Evolutionary conservation across 2,113 vertebrate genomes (phyloP).

Genomic region (Xyliphius kryptos): DNA sequence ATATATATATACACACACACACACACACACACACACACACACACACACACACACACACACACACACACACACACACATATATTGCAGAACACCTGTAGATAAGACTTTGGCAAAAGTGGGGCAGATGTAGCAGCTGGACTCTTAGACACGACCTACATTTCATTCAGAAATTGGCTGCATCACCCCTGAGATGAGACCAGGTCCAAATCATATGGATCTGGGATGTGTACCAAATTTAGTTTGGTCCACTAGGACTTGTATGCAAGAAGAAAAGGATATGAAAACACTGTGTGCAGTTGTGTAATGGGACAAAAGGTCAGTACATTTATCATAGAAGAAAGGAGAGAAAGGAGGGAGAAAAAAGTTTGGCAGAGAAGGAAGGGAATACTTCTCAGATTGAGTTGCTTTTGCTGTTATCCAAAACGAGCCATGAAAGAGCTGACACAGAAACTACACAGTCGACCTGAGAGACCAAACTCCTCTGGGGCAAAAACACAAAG

Average conservation of each 20-base stretch:
- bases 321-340: constrained; percentile 39
- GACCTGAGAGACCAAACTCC: constrained; percentile 71
- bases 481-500: constrained; percentile 42
- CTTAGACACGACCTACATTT: constrained; percentile 33
- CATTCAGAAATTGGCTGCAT: constrained; percentile 13
- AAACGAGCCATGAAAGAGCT: constrained; percentile 27
- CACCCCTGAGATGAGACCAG: constrained; percentile 20
- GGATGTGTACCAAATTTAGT: constrained; percentile 29
- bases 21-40: too few relatives aligned
- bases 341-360: not conserved
- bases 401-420: constrained; percentile 31
- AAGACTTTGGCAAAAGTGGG: constrained; percentile 34
- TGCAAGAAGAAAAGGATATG: constrained; percentile 17
- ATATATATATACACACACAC: too few relatives aligned
- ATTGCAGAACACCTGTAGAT: constrained; percentile 16
- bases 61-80: not conserved
- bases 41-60: too few relatives aligned
- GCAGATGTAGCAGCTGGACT: constrained; percentile 22
- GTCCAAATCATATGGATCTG: constrained; percentile 38
- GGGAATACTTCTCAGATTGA: constrained; percentile 27
- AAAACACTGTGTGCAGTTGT: constrained; percentile 13
- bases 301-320: constrained; percentile 33
- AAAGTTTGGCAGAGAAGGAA: constrained; percentile 22
- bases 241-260: constrained; percentile 34
- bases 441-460: constrained; percentile 55